These are phyloP conservation scores for Furcifer pardalis DNA, from an alignment of 2,797 vertebrate genomes.

Conservation along the genomic window DNA sequence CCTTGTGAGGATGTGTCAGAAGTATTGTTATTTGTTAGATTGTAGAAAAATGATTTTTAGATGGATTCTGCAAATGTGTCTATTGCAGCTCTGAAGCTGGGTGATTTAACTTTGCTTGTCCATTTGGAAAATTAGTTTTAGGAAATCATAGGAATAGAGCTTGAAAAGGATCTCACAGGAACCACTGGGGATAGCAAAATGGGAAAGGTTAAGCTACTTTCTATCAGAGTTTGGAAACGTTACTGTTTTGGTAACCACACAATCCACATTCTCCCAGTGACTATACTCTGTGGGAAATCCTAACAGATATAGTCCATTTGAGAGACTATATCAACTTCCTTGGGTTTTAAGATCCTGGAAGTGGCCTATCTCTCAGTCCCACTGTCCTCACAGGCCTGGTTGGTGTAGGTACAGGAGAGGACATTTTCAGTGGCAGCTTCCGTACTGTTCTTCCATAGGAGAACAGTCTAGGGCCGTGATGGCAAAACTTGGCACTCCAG, in stretches of 20 bases:
- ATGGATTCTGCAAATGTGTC: background rate
- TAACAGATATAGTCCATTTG: too few relatives aligned
- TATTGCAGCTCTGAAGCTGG: background rate
- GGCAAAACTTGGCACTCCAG: too few relatives aligned
- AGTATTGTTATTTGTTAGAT: background rate
- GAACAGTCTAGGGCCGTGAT: too few relatives aligned
- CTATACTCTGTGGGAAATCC: too few relatives aligned
- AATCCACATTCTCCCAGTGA: too few relatives aligned
- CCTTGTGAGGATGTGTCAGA: slow-evolving; percentile 35
- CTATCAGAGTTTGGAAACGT: background rate
- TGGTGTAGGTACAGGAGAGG: too few relatives aligned
- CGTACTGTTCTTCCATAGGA: too few relatives aligned
- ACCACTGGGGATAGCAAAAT: background rate
- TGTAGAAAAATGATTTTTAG: slow-evolving; percentile 3
- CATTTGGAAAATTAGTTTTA: background rate
- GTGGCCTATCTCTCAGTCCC: too few relatives aligned
- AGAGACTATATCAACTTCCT: too few relatives aligned
- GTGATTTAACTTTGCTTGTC: background rate
- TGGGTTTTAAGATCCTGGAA: too few relatives aligned
- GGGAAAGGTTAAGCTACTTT: background rate
- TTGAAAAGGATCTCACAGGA: background rate
- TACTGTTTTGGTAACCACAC: background rate
- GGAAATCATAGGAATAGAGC: background rate
- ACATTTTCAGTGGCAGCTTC: too few relatives aligned
- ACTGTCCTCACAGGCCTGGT: too few relatives aligned